A percentile compares a stretch with the other conserved stretches of the same genome.
These are phyloP conservation scores for Paradoxurus hermaphroditus DNA, from an alignment of 2,113 vertebrate genomes.

Conservation along the genomic window DNA sequence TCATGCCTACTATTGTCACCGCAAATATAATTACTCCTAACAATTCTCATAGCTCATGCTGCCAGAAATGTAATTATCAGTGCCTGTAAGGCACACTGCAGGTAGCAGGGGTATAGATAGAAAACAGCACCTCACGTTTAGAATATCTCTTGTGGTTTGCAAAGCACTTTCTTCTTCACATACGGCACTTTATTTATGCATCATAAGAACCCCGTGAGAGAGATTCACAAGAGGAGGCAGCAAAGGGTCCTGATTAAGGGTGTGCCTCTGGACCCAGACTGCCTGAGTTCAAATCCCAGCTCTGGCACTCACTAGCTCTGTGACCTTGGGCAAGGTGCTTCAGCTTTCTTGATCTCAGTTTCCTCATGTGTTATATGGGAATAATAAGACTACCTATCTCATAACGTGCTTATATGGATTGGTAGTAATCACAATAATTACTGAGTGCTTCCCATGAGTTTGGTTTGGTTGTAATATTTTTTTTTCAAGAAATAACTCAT, in stretches of 20 bases:
- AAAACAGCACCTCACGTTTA: conserved; percentile 11
- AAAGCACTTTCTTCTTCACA: background rate
- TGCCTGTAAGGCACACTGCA: background rate
- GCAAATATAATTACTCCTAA: conserved; percentile 40
- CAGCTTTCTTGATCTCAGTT: background rate
- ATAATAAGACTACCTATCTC: background rate
- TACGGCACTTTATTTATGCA: background rate
- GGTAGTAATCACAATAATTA: background rate
- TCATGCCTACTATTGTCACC: background rate
- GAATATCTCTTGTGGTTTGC: conserved; percentile 15
- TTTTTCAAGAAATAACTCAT: background rate
- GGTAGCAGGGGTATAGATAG: background rate
- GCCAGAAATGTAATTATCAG: conserved; percentile 28
- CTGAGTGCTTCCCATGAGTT: background rate
- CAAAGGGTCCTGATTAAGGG: background rate
- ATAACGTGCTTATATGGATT: background rate
- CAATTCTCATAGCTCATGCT: background rate
- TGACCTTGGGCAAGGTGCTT: background rate
- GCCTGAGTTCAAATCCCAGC: background rate
- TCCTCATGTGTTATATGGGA: background rate
- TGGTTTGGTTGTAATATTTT: background rate
- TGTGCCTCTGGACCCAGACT: background rate
- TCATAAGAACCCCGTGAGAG: background rate
- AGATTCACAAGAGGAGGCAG: background rate
- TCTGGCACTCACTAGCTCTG: background rate